phyloP scores from a whole-genome alignment of 2,888 invertebrate genomes.

The Rhopalosiphum nymphaeae region DNA sequence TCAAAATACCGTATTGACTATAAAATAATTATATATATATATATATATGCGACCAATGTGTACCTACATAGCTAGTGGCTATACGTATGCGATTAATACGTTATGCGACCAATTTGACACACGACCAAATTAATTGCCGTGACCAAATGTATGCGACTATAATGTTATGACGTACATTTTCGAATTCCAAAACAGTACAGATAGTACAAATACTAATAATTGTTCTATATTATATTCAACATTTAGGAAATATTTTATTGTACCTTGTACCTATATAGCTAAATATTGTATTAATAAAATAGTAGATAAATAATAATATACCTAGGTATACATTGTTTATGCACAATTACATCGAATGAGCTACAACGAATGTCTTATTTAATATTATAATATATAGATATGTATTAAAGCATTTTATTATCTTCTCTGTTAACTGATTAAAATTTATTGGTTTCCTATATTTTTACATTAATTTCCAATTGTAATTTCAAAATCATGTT shows the following conservation, averaged over 20 bases:
- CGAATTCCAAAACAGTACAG: neutral
- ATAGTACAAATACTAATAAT: neutral
- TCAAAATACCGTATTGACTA: neutral
- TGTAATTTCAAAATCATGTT: neutral
- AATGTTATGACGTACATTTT: neutral
- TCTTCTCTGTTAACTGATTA: neutral
- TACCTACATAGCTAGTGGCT: neutral
- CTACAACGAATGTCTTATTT: neutral
- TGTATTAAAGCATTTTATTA: neutral
- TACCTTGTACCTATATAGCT: neutral
- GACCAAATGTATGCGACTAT: neutral
- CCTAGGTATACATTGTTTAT: neutral
- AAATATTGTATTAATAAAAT: neutral
- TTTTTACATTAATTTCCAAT: neutral
- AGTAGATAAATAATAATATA: neutral
- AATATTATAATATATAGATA: neutral
- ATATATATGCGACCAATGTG: neutral
- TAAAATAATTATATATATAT: neutral
- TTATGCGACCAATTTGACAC: conserved; percentile 11
- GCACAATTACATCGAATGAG: neutral
- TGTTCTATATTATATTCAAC: neutral
- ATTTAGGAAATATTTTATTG: neutral
- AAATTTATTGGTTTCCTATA: neutral
- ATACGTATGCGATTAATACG: neutral
- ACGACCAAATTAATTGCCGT: neutral